Conservation (phyloP, 2,113 vertebrate genomes). For the Xenopus laevis region DNA sequence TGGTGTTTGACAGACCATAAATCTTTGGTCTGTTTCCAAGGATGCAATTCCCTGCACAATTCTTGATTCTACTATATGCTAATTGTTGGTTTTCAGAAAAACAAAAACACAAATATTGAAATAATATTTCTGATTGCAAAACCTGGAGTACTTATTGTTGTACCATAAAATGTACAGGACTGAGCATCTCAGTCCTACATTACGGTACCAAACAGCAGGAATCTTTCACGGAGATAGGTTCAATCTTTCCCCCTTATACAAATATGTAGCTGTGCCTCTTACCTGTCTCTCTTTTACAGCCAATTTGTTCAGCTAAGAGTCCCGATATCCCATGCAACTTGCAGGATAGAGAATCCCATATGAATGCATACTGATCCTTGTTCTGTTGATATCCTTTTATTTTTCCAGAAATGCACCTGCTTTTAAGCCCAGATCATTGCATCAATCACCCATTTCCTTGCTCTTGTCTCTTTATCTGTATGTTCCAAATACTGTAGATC, state of each 20-base stretch:
- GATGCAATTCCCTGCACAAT: slow-evolving; percentile 25
- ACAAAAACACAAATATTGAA: not conserved
- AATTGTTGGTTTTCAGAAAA: no score
- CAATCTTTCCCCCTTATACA: slow-evolving; percentile 9
- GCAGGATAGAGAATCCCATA: slow-evolving; percentile 36
- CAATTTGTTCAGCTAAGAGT: slow-evolving; percentile 33
- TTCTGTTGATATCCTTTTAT: slow-evolving; percentile 9
- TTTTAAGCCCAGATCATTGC: slow-evolving; percentile 21
- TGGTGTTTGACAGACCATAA: slow-evolving; percentile 34
- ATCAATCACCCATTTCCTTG: slow-evolving; percentile 20
- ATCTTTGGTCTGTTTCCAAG: slow-evolving; percentile 19
- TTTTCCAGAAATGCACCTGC: slow-evolving; percentile 5
- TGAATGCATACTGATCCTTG: slow-evolving; percentile 31
- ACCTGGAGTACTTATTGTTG: not conserved
- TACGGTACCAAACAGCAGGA: not conserved
- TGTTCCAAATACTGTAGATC: slow-evolving; percentile 30
- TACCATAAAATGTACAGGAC: not conserved
- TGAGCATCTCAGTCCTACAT: not conserved
- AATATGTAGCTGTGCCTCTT: slow-evolving; percentile 18
- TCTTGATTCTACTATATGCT: not conserved
- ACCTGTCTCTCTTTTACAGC: slow-evolving; percentile 25
- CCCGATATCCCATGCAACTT: slow-evolving; percentile 40
- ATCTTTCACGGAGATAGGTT: not conserved
- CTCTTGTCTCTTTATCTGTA: slow-evolving; percentile 12
- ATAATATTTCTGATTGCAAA: slow-evolving; percentile 6